These are phyloP conservation scores for Etheostoma nigrum DNA, from an alignment of 2,797 vertebrate genomes.

Conservation along the genomic window DNA sequence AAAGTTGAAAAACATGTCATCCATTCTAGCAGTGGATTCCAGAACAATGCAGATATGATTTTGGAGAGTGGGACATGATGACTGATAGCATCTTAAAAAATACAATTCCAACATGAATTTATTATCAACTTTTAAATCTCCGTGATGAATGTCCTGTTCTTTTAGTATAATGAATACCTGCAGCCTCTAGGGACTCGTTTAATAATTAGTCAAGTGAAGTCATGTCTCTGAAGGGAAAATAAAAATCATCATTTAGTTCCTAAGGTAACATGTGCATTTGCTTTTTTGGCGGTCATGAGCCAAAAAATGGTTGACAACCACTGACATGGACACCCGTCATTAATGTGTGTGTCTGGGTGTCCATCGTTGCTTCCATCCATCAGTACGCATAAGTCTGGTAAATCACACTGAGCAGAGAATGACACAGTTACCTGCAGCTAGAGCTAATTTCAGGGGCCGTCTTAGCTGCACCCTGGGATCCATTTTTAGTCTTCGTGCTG, in stretches of 20 bases:
- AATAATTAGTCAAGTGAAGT: slow-evolving; percentile 73
- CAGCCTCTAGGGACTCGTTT: slow-evolving; percentile 55
- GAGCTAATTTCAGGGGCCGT: slow-evolving; percentile 68
- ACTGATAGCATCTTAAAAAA: slow-evolving; percentile 73
- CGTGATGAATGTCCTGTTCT: slow-evolving; percentile 73
- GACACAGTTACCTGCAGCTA: slow-evolving; percentile 72
- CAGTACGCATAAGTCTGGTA: slow-evolving; percentile 42
- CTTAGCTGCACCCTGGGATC: slow-evolving; percentile 36
- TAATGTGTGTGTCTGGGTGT: slow-evolving; percentile 16
- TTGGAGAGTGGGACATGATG: slow-evolving; percentile 44
- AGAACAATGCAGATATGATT: slow-evolving; percentile 27
- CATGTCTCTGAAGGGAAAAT: slow-evolving; percentile 58
- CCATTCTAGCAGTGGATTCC: not conserved
- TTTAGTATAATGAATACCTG: slow-evolving; percentile 68
- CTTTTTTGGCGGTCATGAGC: slow-evolving; percentile 20
- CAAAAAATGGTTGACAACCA: slow-evolving; percentile 39
- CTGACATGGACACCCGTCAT: slow-evolving; percentile 30
- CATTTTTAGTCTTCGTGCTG: slow-evolving; percentile 40
- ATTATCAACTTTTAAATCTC: slow-evolving; percentile 68
- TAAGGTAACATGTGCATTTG: slow-evolving; percentile 33
- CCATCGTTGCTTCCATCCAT: slow-evolving; percentile 61
- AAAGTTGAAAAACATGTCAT: slow-evolving; percentile 18
- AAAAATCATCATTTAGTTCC: slow-evolving; percentile 55
- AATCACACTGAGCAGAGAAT: slow-evolving; percentile 58
- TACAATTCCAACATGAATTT: slow-evolving; percentile 71